Evolutionary conservation across 2,113 vertebrate species (phyloP), one percentile per base, ranked within the genome.

Genomic region (Centropus unirufus): DNA sequence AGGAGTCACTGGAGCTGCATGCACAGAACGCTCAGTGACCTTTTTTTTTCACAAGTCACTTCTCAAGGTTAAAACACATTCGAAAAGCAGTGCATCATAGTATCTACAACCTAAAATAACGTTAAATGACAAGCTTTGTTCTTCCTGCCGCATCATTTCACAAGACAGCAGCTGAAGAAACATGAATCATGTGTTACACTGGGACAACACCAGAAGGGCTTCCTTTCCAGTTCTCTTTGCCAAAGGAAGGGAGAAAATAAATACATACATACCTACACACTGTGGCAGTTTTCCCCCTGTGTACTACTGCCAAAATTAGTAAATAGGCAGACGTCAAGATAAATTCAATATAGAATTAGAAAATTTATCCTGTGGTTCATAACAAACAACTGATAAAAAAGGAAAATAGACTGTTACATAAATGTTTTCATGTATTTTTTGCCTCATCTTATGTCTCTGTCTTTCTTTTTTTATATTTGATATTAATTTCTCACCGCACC

Each of bases 1-100:
- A 67, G 64, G 42, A 88, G 34, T 40, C 0, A 1, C 44, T 47
- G 14, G 46, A 94, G 57, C 47, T 83, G n/a, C 1, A 0, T 1
- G 1, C 17, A 51, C 1, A 7, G 64, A 94, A 32, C 30, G 14
- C 64, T 63, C n/a, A 0, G 2, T 67, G 72, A 67, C 58, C 40
- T 85, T 74, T 69, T 55, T 22, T 40, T 24, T n/a, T n/a, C n/a
- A 62, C 36, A 42, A 79, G 16, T 18, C 63, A 55, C 32, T 90
- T 57, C 67, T 46, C 79, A 52, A 70, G 29, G 73, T 73, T 20
- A 79, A 90, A 72, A 18, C 72, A 81, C 69, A 49, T 36, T 46
- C 34, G 36, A 81, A 61, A 84, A 70, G 72, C 59, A 64, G 30
- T 0, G 11, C 26, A 30, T 26, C 2, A 3, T 27, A n/a, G 46